phyloP scores from a whole-genome alignment of 2,888 invertebrate genomes.

The Cheiracanthium punctorium region DNA sequence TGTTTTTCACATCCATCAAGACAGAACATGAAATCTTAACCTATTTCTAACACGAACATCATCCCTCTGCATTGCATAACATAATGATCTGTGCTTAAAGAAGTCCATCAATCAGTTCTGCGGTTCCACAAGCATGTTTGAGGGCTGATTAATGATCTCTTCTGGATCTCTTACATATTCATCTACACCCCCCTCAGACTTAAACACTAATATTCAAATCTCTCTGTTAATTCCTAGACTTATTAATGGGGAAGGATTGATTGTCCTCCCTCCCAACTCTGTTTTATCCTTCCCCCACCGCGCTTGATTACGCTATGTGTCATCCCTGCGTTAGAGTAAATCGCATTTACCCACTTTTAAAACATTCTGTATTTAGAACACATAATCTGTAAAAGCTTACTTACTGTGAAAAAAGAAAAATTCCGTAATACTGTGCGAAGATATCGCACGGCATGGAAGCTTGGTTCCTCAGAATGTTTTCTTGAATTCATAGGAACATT shows the following conservation, averaged over 20 bases:
- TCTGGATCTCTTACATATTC: slow-evolving; percentile 2
- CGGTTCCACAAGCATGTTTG: neutral
- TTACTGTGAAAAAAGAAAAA: no score
- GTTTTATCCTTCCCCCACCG: neutral
- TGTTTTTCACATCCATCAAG: no score
- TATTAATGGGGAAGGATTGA: neutral
- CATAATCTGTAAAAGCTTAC: no score
- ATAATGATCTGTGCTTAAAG: neutral
- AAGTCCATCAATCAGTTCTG: neutral
- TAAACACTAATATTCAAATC: neutral
- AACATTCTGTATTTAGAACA: no score
- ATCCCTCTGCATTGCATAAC: neutral
- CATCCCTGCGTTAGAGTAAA: no score
- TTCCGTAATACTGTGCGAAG: no score
- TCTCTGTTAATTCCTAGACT: neutral
- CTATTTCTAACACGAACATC: no score
- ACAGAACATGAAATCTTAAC: no score
- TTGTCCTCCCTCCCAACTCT: neutral
- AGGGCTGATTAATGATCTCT: neutral
- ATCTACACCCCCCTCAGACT: neutral
- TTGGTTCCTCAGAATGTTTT: no score
- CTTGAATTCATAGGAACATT: no score
- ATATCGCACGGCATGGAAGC: no score
- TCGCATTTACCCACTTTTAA: no score
- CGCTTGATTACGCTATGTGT: neutral